Base-by-base conservation (phyloP, 2,888 invertebrate genomes). In the Parnassius mnemosyne region DNA sequence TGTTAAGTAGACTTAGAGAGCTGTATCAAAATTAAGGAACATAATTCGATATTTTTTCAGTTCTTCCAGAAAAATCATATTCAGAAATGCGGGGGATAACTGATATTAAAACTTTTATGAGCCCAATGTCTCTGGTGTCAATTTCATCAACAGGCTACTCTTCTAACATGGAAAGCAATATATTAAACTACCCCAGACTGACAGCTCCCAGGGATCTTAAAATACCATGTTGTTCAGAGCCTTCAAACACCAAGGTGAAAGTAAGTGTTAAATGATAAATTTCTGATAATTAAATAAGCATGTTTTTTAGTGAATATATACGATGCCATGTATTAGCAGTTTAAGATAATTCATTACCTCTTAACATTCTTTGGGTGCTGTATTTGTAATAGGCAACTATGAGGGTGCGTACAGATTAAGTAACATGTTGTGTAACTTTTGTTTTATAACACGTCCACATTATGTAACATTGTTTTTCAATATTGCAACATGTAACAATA, bases 191-290 rank as follows among this genome's bases (percentile, higher is more conserved):
- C 20, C 87, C 90, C 25, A 75, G 87, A 61, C 70, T 92, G 64
- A 84, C 76, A 5, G 81, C 71, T 7, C 90, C 92, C 11, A 81
- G 92, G 66, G 90, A 92, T 65, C 68, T 92, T n/a, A 72, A 74
- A 64, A 85, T 91, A 75, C 90, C 90, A 25, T 52, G n/a, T 7
- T 72, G 65, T 41, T 75, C 71, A 52, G 62, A 70, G 43, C 66
- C 66, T 16, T 63, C 65, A 65, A 70, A 72, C 57, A 64, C 70
- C 42, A 77, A 79, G 73, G 67, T 78, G 2, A 81, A 80, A 73
- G 89, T 89, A 71, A 71, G 68, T 63, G 58, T 34, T 34, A 34
- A 34, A 3, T 0, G 34, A 34, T 57, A 25, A 34, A 47, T 61
- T 44, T 46, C 16, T 44, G 9, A 42, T 44, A 41, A 25, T 41